A percentile compares a stretch with the other conserved stretches of the same genome.
Evolutionary conservation across 2,888 invertebrate species (phyloP).

Genomic region (Coremacera marginata): DNA sequence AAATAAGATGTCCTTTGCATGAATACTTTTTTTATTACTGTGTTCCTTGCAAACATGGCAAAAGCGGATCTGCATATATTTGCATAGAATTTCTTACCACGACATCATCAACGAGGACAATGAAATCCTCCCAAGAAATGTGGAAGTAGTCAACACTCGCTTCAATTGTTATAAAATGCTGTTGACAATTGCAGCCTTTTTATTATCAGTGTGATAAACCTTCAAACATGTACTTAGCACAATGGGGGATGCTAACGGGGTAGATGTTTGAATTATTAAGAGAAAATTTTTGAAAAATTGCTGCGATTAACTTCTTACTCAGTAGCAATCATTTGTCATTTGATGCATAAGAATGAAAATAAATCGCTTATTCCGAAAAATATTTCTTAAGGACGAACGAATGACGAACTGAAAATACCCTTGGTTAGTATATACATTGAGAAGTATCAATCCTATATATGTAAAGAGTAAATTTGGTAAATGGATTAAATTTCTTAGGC

Average conservation of each 20-base stretch:
- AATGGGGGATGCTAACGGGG: neutral
- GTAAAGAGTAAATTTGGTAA: no score
- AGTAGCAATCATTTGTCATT: slow-evolving; percentile 59
- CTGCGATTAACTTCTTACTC: slow-evolving; percentile 58
- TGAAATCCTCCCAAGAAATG: slow-evolving; percentile 59
- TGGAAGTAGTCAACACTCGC: neutral
- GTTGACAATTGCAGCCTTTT: slow-evolving; percentile 44
- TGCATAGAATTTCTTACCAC: slow-evolving; percentile 60
- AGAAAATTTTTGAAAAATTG: slow-evolving; percentile 45
- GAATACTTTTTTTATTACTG: slow-evolving; percentile 7
- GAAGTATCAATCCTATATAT: no score
- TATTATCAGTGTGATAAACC: neutral
- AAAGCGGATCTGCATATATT: slow-evolving; percentile 68
- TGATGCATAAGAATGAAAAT: neutral
- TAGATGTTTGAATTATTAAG: slow-evolving; percentile 42
- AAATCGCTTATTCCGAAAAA: no score
- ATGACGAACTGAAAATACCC: no score
- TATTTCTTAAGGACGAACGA: no score
- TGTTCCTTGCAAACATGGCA: slow-evolving; percentile 52
- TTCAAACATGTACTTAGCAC: neutral
- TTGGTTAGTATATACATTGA: no score
- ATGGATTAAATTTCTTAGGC: no score
- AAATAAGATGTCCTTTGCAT: slow-evolving; percentile 30
- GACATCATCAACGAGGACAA: slow-evolving; percentile 60
- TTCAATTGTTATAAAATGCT: slow-evolving; percentile 27